Conservation (phyloP, 2,113 vertebrate species). For the Boulengeromyrus knoepffleri region DNA sequence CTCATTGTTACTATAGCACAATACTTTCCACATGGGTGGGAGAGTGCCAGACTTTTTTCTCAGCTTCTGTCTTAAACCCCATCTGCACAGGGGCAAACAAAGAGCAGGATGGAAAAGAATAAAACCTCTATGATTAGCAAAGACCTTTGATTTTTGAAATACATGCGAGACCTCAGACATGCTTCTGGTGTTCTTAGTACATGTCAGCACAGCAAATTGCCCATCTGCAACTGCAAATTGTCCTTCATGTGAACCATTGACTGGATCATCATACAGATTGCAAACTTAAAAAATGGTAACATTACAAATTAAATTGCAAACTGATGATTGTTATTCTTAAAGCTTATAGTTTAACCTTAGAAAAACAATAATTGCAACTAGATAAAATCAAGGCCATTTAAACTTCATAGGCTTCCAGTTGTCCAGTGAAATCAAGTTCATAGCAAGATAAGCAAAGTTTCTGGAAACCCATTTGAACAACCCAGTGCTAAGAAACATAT, state of each 20-base stretch:
- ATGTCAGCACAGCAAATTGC: background rate
- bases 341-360: background rate
- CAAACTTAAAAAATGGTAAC: background rate
- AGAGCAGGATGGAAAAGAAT: background rate
- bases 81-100: background rate
- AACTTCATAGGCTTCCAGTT: background rate
- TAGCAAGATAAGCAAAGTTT: background rate
- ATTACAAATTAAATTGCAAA: background rate
- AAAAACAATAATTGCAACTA: background rate
- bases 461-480: background rate
- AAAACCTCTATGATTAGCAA: background rate
- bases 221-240: slow-evolving; percentile 4
- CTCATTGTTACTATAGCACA: background rate
- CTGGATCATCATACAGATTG: background rate
- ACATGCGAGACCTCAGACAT: background rate
- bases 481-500: background rate
- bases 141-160: background rate
- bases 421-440: background rate
- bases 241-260: background rate
- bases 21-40: background rate
- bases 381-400: background rate
- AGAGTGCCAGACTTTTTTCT: background rate
- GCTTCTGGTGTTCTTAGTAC: background rate
- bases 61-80: background rate
- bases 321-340: background rate